phyloP scores from a whole-genome alignment of 2,888 invertebrate genomes.

The Phortica okadai region DNA sequence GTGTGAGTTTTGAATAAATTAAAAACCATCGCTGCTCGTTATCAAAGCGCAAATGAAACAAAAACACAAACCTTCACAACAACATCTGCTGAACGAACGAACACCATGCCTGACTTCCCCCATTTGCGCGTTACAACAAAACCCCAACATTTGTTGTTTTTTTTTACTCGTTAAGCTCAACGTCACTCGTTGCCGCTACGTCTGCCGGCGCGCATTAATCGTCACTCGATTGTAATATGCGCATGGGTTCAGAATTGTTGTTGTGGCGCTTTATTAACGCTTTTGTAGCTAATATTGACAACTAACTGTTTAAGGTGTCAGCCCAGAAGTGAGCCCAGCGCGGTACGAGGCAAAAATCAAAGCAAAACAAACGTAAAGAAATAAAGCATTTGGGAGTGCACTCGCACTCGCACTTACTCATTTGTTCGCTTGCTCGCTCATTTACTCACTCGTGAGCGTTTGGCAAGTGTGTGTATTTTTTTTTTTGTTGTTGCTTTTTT shows the following conservation, averaged over 20 bases:
- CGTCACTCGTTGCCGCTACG: constrained; percentile 13
- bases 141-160: neutral
- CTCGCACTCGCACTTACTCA: neutral
- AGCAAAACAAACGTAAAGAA: neutral
- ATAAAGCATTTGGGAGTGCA: constrained; percentile 1
- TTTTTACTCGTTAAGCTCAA: neutral
- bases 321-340: constrained; percentile 21
- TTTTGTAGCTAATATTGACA: constrained; percentile 57
- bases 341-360: constrained; percentile 54
- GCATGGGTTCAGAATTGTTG: constrained; percentile 8
- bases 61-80: constrained; percentile 1
- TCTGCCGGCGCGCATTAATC: constrained; percentile 19
- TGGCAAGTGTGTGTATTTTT: neutral
- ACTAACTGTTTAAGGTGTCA: constrained; percentile 42
- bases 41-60: constrained; percentile 1
- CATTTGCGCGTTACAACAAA: neutral
- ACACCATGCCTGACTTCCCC: neutral
- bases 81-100: constrained; percentile 6
- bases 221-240: neutral
- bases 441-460: neutral
- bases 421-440: neutral
- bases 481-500: constrained; percentile 12
- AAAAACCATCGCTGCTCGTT: constrained; percentile 51
- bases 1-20: constrained; percentile 59
- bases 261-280: constrained; percentile 20